These are phyloP conservation scores for Campoletis sonorensis DNA, from an alignment of 1,140 invertebrate species.

Conservation along the genomic window DNA sequence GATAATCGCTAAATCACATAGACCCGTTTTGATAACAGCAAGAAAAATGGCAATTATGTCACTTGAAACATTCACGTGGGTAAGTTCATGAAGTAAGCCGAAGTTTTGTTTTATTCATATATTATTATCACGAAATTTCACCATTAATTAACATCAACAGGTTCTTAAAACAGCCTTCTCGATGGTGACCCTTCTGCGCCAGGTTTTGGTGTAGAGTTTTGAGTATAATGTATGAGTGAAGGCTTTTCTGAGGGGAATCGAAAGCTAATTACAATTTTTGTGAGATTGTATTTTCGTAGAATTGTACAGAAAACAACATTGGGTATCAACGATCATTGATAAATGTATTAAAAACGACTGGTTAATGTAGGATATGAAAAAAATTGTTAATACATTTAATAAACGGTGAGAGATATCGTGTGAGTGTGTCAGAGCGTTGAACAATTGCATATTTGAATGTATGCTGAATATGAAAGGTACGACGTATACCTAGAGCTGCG, in stretches of 20 bases:
- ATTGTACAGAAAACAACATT: too few species aligned
- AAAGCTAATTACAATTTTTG: background rate
- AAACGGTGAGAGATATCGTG: too few species aligned
- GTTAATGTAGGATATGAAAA: too few species aligned
- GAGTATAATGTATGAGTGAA: background rate
- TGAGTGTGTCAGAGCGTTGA: too few species aligned
- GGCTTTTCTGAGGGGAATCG: background rate
- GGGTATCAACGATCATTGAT: too few species aligned
- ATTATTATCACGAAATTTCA: background rate
- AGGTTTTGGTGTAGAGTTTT: background rate
- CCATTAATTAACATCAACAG: background rate
- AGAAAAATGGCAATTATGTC: constrained; percentile 39
- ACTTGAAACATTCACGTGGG: constrained; percentile 37
- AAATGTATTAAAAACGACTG: too few species aligned
- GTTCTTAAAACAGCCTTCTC: background rate
- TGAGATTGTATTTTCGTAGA: background rate
- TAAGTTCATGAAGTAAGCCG: background rate
- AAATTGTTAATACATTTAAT: too few species aligned
- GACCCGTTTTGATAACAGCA: constrained; percentile 28
- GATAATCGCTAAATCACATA: constrained; percentile 15
- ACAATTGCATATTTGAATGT: too few species aligned
- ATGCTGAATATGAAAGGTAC: too few species aligned
- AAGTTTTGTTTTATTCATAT: background rate
- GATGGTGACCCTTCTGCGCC: background rate
- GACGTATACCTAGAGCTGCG: too few species aligned